Evolutionary conservation across 2,888 invertebrate genomes (phyloP).

Genomic region (Malthinus flaveolus): DNA sequence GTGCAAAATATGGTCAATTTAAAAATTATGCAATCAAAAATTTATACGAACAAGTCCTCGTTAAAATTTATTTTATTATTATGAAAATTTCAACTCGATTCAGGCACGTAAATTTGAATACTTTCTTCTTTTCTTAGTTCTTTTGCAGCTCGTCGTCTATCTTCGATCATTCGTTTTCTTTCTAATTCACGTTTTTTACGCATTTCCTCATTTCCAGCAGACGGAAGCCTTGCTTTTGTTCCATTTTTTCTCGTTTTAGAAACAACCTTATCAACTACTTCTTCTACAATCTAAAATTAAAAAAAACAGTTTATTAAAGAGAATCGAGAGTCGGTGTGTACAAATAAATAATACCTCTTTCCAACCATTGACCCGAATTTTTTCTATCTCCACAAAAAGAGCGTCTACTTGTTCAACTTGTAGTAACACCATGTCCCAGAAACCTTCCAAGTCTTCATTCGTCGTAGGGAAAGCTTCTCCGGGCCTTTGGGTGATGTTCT

Average conservation of each 20-base stretch:
- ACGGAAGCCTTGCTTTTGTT: conserved; percentile 33
- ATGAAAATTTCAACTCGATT: conserved; percentile 50
- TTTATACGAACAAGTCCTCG: neutral
- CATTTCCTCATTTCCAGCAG: conserved; percentile 58
- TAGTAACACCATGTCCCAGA: conserved; percentile 97
- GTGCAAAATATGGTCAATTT: conserved; percentile 7
- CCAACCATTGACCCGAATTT: conserved; percentile 70
- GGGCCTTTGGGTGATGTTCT: conserved; percentile 55
- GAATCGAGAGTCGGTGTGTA: no score
- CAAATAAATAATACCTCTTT: conserved; percentile 55
- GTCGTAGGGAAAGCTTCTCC: conserved; percentile 89
- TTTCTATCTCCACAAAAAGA: conserved; percentile 71
- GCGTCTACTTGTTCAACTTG: conserved; percentile 86
- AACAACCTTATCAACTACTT: conserved; percentile 10
- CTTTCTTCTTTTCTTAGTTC: conserved; percentile 40
- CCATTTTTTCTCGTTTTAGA: conserved; percentile 28
- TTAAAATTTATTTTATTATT: conserved; percentile 13
- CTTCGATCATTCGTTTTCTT: conserved; percentile 80
- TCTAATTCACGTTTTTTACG: conserved; percentile 65
- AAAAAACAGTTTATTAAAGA: neutral
- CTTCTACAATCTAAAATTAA: neutral
- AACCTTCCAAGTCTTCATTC: conserved; percentile 87
- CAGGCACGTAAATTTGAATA: conserved; percentile 55
- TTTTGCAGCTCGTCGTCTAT: conserved; percentile 65
- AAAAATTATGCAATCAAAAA: conserved; percentile 20